Evolutionary conservation across 2,797 vertebrate species (phyloP).

Genomic region (Dicrostonyx torquatus): DNA sequence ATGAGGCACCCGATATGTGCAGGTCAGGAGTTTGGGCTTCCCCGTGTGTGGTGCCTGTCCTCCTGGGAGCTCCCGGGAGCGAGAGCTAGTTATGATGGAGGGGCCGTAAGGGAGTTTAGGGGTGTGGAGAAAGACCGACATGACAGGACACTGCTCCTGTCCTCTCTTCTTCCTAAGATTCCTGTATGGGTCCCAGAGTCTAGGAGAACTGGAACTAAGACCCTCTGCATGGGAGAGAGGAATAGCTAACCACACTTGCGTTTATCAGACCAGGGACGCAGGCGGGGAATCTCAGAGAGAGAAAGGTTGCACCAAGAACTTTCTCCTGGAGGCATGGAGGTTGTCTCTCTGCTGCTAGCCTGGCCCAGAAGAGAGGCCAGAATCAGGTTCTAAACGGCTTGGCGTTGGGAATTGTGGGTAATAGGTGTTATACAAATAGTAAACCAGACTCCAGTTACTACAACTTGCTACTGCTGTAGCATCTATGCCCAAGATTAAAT

Average conservation of each 20-base stretch:
- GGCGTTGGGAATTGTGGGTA: neutral
- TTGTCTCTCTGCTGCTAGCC: neutral
- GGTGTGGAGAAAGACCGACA: fast-evolving
- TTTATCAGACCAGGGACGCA: too few relatives aligned
- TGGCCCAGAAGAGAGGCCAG: neutral
- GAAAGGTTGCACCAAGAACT: neutral
- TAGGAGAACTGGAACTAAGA: neutral
- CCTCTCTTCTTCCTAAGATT: neutral
- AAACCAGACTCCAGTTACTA: neutral
- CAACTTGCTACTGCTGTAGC: neutral
- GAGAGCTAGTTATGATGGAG: neutral
- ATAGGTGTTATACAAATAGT: neutral
- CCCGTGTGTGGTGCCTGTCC: too few relatives aligned
- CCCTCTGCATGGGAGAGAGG: neutral
- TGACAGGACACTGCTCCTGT: too few relatives aligned
- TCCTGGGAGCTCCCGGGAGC: neutral
- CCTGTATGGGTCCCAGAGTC: neutral
- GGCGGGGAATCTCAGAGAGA: neutral
- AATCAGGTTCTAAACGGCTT: neutral
- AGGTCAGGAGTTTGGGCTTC: neutral
- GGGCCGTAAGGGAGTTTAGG: neutral
- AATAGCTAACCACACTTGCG: neutral
- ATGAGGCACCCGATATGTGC: neutral
- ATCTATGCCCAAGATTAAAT: neutral
- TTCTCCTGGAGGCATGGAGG: neutral